Conservation (phyloP, 1,140 invertebrate species). For the Ostrea edulis region DNA sequence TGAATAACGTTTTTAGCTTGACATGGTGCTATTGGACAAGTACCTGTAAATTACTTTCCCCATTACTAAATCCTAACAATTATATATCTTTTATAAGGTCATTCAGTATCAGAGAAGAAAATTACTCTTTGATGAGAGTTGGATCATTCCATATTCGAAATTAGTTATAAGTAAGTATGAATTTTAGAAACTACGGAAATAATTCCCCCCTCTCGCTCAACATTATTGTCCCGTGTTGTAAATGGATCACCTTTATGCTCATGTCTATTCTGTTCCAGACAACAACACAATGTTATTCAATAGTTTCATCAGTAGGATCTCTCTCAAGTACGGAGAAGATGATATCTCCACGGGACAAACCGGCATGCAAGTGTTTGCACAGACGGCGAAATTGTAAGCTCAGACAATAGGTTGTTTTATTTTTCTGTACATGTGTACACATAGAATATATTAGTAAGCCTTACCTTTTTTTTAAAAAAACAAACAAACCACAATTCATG, state of each 20-base stretch:
- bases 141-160: constrained; percentile 66
- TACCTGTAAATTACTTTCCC: no score
- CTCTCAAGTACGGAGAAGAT: not conserved
- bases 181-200: not conserved
- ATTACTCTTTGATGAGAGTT: constrained; percentile 72
- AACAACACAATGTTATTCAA: not conserved
- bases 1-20: no score
- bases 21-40: no score
- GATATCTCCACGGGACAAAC: not conserved
- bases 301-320: not conserved
- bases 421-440: not conserved
- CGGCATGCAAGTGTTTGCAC: constrained; percentile 8
- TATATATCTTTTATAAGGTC: not conserved
- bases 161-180: constrained; percentile 55
- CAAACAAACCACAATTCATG: no score
- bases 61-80: no score
- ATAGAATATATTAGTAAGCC: no score
- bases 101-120: constrained; percentile 66
- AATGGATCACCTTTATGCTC: not conserved
- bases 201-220: not conserved
- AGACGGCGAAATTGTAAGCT: not conserved
- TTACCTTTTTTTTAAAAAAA: no score
- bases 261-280: not conserved
- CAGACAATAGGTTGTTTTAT: not conserved
- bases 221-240: not conserved